A percentile compares a stretch with the other conserved stretches of the same genome.
These are phyloP conservation scores for Hyposmocoma kahamanoa DNA, from an alignment of 1,140 invertebrate species.

Conservation along the genomic window DNA sequence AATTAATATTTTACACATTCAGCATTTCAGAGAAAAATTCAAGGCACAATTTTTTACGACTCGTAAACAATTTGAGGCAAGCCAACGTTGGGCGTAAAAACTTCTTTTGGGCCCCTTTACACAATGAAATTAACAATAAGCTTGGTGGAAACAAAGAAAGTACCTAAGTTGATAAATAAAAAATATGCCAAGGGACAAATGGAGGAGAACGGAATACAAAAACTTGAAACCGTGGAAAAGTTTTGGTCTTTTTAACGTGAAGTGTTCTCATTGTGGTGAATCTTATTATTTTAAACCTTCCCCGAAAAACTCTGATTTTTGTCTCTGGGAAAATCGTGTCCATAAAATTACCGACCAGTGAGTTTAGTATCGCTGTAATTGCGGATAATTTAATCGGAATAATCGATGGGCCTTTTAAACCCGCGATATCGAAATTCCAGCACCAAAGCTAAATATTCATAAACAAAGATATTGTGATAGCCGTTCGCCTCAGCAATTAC, in stretches of 20 bases:
- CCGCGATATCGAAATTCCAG: background rate
- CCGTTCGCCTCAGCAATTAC: conserved; percentile 60
- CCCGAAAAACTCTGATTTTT: too few species aligned
- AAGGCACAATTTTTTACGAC: conserved; percentile 24
- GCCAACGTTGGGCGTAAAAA: conserved; percentile 25
- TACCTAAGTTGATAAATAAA: conserved; percentile 34
- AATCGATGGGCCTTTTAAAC: background rate
- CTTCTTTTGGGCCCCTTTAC: conserved; percentile 28
- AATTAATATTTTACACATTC: background rate
- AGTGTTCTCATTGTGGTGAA: conserved; percentile 8
- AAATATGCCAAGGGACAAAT: conserved; percentile 38
- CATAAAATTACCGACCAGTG: too few species aligned
- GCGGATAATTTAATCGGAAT: too few species aligned
- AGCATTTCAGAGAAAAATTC: conserved; percentile 14
- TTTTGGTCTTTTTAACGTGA: conserved; percentile 21
- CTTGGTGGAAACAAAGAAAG: conserved; percentile 29
- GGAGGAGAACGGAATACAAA: conserved; percentile 19
- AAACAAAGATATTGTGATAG: conserved; percentile 62
- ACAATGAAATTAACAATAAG: conserved; percentile 42
- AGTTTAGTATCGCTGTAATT: too few species aligned
- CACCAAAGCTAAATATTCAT: conserved; percentile 50
- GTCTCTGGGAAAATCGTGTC: too few species aligned
- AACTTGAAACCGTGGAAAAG: conserved; percentile 20
- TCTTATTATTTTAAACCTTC: background rate
- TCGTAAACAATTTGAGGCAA: conserved; percentile 31